Evolutionary conservation across 2,113 vertebrate genomes (phyloP).

Genomic region (Nettapus auritus): DNA sequence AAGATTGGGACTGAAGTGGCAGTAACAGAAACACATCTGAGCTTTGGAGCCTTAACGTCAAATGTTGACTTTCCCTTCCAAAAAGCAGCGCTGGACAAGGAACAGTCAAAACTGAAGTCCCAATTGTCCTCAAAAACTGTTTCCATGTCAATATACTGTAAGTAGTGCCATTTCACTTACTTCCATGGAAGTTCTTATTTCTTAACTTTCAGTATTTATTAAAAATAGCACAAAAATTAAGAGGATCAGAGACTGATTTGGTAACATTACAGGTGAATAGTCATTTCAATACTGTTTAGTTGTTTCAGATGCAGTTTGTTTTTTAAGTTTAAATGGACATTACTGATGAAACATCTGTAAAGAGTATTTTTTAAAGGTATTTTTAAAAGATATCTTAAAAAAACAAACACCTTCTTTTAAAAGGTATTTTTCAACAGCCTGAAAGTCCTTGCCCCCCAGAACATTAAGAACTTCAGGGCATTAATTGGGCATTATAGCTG

Average conservation of each 20-base stretch:
- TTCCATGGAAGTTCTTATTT: background rate
- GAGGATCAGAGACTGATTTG: background rate
- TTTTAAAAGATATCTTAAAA: background rate
- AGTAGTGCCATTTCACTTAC: background rate
- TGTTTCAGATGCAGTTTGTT: background rate
- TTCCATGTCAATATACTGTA: background rate
- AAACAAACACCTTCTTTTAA: background rate
- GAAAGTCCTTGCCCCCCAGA: background rate
- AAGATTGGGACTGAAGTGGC: rapidly evolving
- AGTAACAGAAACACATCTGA: background rate
- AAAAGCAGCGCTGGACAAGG: background rate
- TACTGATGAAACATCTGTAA: background rate
- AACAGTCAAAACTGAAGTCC: background rate
- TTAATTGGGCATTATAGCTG: background rate
- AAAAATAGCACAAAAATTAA: background rate
- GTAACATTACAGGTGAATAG: background rate
- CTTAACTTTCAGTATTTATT: background rate
- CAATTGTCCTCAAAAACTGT: background rate
- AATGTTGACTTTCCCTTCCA: background rate
- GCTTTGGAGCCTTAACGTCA: background rate
- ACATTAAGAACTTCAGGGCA: background rate
- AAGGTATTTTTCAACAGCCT: constrained; percentile 6
- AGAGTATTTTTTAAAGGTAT: background rate
- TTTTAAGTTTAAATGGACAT: background rate
- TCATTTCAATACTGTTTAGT: background rate